These are phyloP conservation scores for Noctua comes DNA, from an alignment of 2,888 invertebrate species.

Conservation along the genomic window DNA sequence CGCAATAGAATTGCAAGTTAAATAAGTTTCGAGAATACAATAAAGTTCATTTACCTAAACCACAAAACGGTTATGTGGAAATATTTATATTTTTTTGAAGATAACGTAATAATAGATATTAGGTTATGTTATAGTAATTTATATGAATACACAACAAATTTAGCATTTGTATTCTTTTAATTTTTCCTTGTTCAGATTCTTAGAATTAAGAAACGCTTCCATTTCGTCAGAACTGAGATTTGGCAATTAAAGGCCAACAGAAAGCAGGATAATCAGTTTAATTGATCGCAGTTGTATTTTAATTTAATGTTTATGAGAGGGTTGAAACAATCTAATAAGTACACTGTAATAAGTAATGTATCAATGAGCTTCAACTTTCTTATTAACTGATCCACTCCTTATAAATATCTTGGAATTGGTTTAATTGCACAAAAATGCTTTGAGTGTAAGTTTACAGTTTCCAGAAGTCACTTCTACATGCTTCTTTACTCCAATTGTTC, in stretches of 20 bases:
- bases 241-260: background rate
- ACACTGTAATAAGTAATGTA: background rate
- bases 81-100: background rate
- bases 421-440: background rate
- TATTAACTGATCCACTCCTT: background rate
- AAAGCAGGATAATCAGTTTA: background rate
- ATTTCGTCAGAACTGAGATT: background rate
- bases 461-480: background rate
- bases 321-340: background rate
- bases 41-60: slow-evolving; percentile 14
- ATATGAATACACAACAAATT: background rate
- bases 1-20: slow-evolving; percentile 23
- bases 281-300: background rate
- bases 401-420: background rate
- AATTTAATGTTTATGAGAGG: background rate
- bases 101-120: too few relatives aligned
- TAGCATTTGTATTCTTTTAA: too few relatives aligned
- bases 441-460: background rate
- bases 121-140: too few relatives aligned
- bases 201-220: background rate
- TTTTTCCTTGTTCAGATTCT: background rate
- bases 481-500: background rate
- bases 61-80: background rate
- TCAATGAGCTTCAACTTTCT: background rate
- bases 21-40: background rate